These are phyloP conservation scores for Crotalus viridis DNA, from an alignment of 2,113 vertebrate species.

Conservation along the genomic window DNA sequence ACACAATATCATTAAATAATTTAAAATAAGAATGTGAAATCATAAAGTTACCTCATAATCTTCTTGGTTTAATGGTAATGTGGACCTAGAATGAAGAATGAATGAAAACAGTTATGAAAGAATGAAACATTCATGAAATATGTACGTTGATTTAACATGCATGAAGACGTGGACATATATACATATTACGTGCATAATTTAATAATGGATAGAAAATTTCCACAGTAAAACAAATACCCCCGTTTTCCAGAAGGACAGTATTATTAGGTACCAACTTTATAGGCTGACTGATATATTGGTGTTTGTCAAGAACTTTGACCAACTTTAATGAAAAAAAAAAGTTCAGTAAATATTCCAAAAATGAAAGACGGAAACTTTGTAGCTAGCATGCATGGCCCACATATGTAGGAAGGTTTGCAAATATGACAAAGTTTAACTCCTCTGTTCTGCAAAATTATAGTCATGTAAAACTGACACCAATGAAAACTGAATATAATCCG, in stretches of 20 bases:
- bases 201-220: neutral
- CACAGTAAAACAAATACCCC: neutral
- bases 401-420: neutral
- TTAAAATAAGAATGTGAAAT: constrained; percentile 26
- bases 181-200: neutral
- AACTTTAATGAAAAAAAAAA: neutral
- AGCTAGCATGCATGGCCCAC: neutral
- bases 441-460: neutral
- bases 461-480: neutral
- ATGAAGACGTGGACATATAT: neutral
- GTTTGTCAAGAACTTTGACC: neutral
- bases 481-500: neutral
- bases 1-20: neutral
- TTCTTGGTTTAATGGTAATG: constrained; percentile 83
- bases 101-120: constrained; percentile 44
- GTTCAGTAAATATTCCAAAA: neutral
- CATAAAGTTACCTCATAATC: constrained; percentile 83
- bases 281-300: neutral
- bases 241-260: neutral
- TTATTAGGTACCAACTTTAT: neutral
- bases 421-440: neutral
- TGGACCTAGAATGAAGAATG: constrained; percentile 75
- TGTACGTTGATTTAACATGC: neutral
- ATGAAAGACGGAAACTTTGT: neutral
- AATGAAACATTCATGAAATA: constrained; percentile 30